These are phyloP conservation scores for Okamejei kenojei DNA, from an alignment of 2,797 vertebrate genomes.

Conservation along the genomic window DNA sequence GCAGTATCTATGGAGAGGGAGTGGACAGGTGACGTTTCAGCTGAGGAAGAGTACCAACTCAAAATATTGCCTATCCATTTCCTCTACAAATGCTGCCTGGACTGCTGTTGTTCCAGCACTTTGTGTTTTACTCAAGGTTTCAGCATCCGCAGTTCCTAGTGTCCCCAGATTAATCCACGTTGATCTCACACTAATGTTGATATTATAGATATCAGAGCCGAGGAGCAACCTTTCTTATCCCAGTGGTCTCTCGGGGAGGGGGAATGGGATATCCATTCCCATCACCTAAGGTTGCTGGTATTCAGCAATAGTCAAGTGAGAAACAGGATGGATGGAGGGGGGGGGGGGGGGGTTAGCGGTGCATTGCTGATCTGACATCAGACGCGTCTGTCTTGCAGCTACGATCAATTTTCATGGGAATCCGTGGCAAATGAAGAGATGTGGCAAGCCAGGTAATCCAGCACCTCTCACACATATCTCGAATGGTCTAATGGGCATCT, in stretches of 20 bases:
- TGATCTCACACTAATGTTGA: background rate
- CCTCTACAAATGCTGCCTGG: too few species aligned
- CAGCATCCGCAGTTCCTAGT: too few species aligned
- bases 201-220: background rate
- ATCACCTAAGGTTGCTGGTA: too few species aligned
- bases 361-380: background rate
- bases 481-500: background rate
- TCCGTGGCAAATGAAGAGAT: conserved; percentile 93
- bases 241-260: background rate
- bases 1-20: too few species aligned
- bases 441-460: conserved; percentile 93
- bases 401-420: conserved; percentile 85
- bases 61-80: too few species aligned
- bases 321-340: background rate
- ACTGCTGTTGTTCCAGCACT: too few species aligned
- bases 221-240: background rate
- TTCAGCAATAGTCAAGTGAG: background rate
- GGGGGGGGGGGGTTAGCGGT: background rate
- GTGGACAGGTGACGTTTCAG: too few species aligned
- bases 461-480: conserved; percentile 27
- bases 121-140: too few species aligned
- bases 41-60: too few species aligned
- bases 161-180: background rate
- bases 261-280: background rate
- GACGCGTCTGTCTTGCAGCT: conserved; percentile 59